Conservation (phyloP, 2,888 invertebrate genomes). For the Priocnemis perturbator region DNA sequence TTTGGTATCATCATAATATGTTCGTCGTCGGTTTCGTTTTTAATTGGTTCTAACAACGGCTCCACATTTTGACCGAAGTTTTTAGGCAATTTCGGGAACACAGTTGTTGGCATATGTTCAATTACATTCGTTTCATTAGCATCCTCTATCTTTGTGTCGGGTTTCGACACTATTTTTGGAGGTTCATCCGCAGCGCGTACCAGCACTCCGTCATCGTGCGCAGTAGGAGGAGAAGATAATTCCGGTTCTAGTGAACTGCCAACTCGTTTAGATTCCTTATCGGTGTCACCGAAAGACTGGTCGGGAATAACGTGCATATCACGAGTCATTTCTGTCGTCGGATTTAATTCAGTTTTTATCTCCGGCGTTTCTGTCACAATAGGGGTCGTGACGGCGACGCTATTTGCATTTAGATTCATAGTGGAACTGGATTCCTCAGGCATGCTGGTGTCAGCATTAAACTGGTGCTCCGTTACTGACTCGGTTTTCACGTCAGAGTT, state of each 20-base stretch:
- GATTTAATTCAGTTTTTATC: conserved; percentile 23
- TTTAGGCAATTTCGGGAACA: conserved; percentile 61
- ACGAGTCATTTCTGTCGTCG: conserved; percentile 18
- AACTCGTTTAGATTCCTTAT: too few species aligned
- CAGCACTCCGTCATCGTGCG: conserved; percentile 1
- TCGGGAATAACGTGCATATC: conserved; percentile 8
- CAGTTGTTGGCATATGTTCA: conserved; percentile 54
- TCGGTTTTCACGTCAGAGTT: background rate
- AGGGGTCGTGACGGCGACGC: conserved; percentile 1
- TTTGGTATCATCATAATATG: conserved; percentile 55
- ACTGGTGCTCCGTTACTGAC: background rate
- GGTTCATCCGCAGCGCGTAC: background rate
- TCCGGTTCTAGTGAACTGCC: conserved; percentile 8
- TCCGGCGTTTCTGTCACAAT: conserved; percentile 15
- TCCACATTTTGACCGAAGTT: conserved; percentile 62
- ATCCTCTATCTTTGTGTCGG: conserved; percentile 14
- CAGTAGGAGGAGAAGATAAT: background rate
- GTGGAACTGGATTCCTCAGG: background rate
- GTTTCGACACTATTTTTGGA: background rate
- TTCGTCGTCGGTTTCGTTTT: conserved; percentile 46
- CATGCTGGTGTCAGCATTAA: background rate
- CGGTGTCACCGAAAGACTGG: too few species aligned
- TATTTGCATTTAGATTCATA: background rate
- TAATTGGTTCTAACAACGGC: conserved; percentile 51
- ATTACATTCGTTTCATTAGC: conserved; percentile 58